Percentiles rank a stretch among this genome's conserved stretches.
phyloP scores from a whole-genome alignment of 2,888 invertebrate genomes.

The Thereva unica region DNA sequence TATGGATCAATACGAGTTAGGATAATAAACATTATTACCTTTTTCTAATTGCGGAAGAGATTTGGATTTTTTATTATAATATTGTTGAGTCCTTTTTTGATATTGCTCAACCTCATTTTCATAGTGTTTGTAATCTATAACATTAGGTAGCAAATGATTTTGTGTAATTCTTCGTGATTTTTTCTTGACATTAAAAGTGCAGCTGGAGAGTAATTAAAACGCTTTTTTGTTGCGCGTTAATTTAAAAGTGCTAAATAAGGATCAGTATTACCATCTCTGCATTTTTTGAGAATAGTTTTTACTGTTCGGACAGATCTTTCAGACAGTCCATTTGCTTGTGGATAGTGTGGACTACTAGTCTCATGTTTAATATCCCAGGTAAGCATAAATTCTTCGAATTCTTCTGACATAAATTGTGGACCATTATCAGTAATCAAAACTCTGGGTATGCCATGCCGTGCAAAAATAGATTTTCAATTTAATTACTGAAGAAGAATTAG shows the following conservation, averaged over 20 bases:
- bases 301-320: too few species aligned
- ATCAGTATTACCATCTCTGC: constrained; percentile 21
- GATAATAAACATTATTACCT: too few species aligned
- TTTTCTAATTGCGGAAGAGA: too few species aligned
- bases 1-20: too few species aligned
- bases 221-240: constrained; percentile 40
- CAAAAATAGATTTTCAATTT: constrained; percentile 17
- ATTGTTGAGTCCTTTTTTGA: too few species aligned
- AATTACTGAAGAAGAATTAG: neutral
- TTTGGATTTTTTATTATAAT: too few species aligned
- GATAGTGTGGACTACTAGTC: constrained; percentile 1
- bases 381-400: constrained; percentile 2
- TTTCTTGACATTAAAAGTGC: constrained; percentile 18
- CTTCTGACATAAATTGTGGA: constrained; percentile 18
- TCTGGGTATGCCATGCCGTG: constrained; percentile 18
- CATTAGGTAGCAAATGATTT: too few species aligned
- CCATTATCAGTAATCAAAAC: constrained; percentile 13
- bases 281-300: too few species aligned
- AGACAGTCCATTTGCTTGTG: too few species aligned
- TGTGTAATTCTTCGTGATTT: too few species aligned
- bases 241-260: constrained; percentile 40
- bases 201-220: neutral
- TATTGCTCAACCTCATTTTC: too few species aligned
- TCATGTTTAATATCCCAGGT: neutral
- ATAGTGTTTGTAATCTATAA: too few species aligned